phyloP scores from a whole-genome alignment of 2,888 invertebrate species.

The Hydroisotoma schaefferi region DNA sequence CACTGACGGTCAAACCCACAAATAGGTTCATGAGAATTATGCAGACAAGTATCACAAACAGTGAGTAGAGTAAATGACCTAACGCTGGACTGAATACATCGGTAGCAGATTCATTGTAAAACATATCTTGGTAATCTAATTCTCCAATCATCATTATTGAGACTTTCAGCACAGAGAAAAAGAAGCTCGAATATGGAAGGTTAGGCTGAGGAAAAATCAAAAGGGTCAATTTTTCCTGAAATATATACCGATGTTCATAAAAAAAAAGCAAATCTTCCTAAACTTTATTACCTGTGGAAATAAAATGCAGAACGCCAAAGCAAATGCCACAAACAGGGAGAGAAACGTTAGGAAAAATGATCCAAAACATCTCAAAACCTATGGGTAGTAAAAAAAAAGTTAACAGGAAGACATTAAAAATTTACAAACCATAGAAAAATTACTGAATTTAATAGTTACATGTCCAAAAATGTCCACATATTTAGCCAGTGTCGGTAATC shows the following conservation, averaged over 20 bases:
- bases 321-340: slow-evolving; percentile 29
- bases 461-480: slow-evolving; percentile 36
- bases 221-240: slow-evolving; percentile 21
- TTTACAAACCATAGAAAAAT: neutral
- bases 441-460: neutral
- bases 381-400: neutral
- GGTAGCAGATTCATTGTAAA: slow-evolving; percentile 18
- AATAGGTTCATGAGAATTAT: slow-evolving; percentile 36
- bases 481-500: slow-evolving; percentile 26
- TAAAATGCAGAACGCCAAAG: slow-evolving; percentile 24
- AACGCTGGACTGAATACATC: slow-evolving; percentile 24
- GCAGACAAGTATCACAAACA: slow-evolving; percentile 24
- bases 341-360: slow-evolving; percentile 30
- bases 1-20: slow-evolving; percentile 33
- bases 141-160: slow-evolving; percentile 40
- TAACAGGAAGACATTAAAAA: neutral
- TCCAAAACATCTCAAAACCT: slow-evolving; percentile 34
- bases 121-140: slow-evolving; percentile 32
- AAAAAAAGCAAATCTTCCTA: neutral
- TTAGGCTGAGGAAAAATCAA: too few relatives aligned
- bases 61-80: slow-evolving; percentile 27
- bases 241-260: neutral
- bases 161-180: slow-evolving; percentile 26
- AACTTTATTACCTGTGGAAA: slow-evolving; percentile 26
- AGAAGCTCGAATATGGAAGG: slow-evolving; percentile 25